Evolutionary conservation across 2,888 invertebrate species (phyloP).

Genomic region (Dusona sp.): DNA sequence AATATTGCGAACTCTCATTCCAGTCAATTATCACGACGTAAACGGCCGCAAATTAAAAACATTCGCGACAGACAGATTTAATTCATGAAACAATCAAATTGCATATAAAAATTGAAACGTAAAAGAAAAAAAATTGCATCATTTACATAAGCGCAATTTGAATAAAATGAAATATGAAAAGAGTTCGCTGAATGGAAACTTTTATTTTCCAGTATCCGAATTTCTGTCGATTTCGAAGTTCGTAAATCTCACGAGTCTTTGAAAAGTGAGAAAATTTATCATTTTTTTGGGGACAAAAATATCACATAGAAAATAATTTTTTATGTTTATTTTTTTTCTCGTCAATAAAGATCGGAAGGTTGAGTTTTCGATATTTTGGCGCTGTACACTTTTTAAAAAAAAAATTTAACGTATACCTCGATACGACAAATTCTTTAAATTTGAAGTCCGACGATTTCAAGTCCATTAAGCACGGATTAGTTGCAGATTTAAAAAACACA

Average conservation of each 20-base stretch:
- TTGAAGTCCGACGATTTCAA: background rate
- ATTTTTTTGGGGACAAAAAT: background rate
- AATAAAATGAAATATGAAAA: background rate
- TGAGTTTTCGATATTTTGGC: background rate
- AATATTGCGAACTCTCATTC: slow-evolving; percentile 17
- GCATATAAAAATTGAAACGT: background rate
- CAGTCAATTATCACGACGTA: slow-evolving; percentile 30
- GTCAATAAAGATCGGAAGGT: background rate
- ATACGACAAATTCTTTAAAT: slow-evolving; percentile 24
- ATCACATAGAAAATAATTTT: background rate
- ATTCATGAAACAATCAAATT: too few relatives aligned
- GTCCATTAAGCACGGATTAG: slow-evolving; percentile 12
- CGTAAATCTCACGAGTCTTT: background rate
- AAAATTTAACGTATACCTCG: slow-evolving; percentile 26
- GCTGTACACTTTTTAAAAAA: background rate
- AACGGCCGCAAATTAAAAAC: slow-evolving; percentile 21
- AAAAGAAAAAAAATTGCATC: slow-evolving; percentile 2
- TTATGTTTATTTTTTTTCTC: background rate
- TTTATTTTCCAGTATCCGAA: background rate
- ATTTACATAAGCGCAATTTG: background rate
- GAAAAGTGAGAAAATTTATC: background rate
- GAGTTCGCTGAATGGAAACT: background rate
- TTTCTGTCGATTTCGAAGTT: background rate
- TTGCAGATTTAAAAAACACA: background rate
- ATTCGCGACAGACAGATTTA: background rate